Evolutionary conservation across 2,888 invertebrate species (phyloP).

Genomic region (Lycophotia porphyrea): DNA sequence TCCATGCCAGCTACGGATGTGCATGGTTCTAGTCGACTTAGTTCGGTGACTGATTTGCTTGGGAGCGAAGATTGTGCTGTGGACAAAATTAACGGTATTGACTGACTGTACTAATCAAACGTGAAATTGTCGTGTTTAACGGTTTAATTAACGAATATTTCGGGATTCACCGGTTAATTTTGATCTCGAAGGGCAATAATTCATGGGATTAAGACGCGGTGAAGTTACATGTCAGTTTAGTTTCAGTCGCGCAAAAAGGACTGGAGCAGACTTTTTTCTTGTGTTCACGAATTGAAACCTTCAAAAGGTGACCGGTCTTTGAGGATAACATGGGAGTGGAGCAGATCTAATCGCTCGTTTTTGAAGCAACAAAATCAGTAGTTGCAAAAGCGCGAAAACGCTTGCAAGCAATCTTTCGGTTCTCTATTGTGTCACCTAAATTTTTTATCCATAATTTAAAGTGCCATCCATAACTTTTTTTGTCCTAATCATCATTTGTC

Average conservation of each 20-base stretch:
- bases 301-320: too few species aligned
- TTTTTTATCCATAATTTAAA: too few species aligned
- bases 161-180: not conserved
- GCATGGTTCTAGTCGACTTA: slow-evolving; percentile 83
- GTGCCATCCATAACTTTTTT: too few species aligned
- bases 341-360: not conserved
- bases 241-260: too few species aligned
- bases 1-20: slow-evolving; percentile 91
- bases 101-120: not conserved
- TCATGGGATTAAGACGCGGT: not conserved
- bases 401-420: not conserved
- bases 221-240: not conserved
- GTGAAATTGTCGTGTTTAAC: not conserved
- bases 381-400: not conserved
- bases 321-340: not conserved
- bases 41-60: slow-evolving; percentile 49
- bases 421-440: too few species aligned
- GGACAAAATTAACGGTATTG: not conserved
- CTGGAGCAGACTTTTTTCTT: too few species aligned
- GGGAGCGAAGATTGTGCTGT: slow-evolving; percentile 67
- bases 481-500: too few species aligned
- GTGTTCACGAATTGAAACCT: too few species aligned
- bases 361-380: not conserved
- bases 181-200: not conserved
- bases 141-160: not conserved